phyloP scores from a whole-genome alignment of 1,140 invertebrate species.

The Zaprionus gabonicus region DNA sequence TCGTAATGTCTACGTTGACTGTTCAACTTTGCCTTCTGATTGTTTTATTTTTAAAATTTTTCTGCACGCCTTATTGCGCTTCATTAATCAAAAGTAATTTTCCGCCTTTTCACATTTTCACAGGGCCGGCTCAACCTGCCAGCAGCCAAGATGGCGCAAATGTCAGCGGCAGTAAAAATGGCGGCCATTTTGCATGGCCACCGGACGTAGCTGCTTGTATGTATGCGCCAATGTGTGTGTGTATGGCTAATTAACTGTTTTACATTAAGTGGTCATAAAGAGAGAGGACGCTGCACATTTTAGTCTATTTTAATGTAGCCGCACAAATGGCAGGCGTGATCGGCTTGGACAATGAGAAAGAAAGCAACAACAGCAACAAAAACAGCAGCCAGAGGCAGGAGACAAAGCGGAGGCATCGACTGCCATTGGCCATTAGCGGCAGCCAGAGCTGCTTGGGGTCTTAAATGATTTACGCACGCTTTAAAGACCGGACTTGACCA shows the following conservation, averaged over 20 bases:
- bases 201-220: conserved; percentile 30
- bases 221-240: conserved; percentile 20
- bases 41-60: conserved; percentile 50
- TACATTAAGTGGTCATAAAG: conserved; percentile 81
- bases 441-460: conserved; percentile 30
- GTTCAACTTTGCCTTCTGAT: conserved; percentile 15
- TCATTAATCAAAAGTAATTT: conserved; percentile 83
- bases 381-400: conserved; percentile 4
- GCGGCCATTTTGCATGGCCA: conserved; percentile 71
- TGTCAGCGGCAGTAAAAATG: conserved; percentile 70
- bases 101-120: conserved; percentile 65
- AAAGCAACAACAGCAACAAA: background rate
- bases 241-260: conserved; percentile 78
- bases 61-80: conserved; percentile 62
- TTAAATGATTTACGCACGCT: conserved; percentile 75
- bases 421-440: conserved; percentile 58
- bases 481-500: conserved; percentile 59
- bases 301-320: conserved; percentile 77
- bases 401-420: conserved; percentile 1
- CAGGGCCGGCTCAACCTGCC: conserved; percentile 49
- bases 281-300: conserved; percentile 58
- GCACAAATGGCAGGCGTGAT: conserved; percentile 69
- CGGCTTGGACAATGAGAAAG: conserved; percentile 65
- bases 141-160: conserved; percentile 64
- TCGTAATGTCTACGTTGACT: conserved; percentile 12